A percentile compares a stretch with the other conserved stretches of the same genome.
Conservation (phyloP, 2,797 vertebrate genomes). For the Synanceia verrucosa region DNA sequence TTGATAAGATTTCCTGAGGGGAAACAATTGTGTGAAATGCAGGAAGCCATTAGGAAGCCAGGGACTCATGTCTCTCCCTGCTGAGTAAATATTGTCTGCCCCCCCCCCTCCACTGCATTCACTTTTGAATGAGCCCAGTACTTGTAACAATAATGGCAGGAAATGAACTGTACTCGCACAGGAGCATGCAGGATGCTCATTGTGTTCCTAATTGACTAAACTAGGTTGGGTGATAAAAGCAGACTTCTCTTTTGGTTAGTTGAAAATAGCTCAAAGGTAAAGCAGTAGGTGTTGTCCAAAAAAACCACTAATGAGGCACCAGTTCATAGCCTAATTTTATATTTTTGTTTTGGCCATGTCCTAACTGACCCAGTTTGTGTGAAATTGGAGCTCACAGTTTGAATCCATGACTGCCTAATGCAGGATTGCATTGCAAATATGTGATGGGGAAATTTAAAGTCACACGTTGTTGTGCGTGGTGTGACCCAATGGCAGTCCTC, state of each 20-base stretch:
- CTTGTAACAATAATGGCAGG: conserved; percentile 78
- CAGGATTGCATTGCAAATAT: neutral
- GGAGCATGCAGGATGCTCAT: conserved; percentile 62
- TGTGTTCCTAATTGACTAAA: conserved; percentile 71
- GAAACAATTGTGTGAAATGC: conserved; percentile 92
- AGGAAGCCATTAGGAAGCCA: conserved; percentile 93
- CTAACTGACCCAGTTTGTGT: conserved; percentile 53
- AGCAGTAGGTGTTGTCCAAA: conserved; percentile 21
- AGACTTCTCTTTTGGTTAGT: conserved; percentile 38
- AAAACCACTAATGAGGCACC: conserved; percentile 51
- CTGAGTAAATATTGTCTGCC: conserved; percentile 78
- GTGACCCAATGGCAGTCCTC: neutral
- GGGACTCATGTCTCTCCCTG: conserved; percentile 73
- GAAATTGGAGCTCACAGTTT: conserved; percentile 21
- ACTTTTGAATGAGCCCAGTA: conserved; percentile 67
- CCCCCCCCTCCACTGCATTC: conserved; percentile 49
- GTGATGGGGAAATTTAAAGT: too few relatives aligned
- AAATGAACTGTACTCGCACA: conserved; percentile 72
- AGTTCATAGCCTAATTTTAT: conserved; percentile 16
- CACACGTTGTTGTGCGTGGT: neutral
- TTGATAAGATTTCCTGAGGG: conserved; percentile 89
- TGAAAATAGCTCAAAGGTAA: conserved; percentile 56
- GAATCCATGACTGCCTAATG: conserved; percentile 1
- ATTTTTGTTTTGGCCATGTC: conserved; percentile 17
- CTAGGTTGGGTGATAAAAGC: conserved; percentile 58